These are phyloP conservation scores for Dolichotis patagonum DNA, from an alignment of 2,113 vertebrate species.

Conservation along the genomic window DNA sequence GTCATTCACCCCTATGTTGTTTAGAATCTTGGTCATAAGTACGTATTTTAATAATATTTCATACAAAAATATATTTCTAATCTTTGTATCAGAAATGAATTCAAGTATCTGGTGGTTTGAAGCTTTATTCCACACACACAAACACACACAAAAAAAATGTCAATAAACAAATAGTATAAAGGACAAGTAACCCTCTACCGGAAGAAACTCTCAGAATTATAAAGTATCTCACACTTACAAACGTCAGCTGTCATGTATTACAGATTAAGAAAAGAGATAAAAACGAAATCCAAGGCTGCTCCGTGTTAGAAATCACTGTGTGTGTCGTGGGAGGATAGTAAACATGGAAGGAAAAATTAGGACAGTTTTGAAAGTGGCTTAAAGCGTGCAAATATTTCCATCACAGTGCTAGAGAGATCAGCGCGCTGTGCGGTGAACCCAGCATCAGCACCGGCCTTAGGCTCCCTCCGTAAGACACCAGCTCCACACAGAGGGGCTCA, in stretches of 20 bases:
- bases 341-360: neutral
- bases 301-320: neutral
- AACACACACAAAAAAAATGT: neutral
- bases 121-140: neutral
- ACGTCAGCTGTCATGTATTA: neutral
- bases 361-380: neutral
- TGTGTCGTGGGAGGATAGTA: neutral
- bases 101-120: neutral
- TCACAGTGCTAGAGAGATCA: neutral
- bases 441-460: neutral
- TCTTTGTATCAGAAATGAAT: slow-evolving; percentile 8
- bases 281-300: neutral
- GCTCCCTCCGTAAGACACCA: neutral
- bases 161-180: neutral
- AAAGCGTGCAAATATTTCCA: slow-evolving; percentile 9
- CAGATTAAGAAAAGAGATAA: neutral
- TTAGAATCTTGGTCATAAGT: slow-evolving; percentile 27
- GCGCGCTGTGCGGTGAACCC: neutral
- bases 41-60: slow-evolving; percentile 25
- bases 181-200: neutral
- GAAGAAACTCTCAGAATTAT: slow-evolving; percentile 5
- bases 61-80: neutral
- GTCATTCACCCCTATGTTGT: neutral
- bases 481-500: neutral
- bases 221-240: neutral